Evolutionary conservation across 2,888 invertebrate genomes (phyloP), one percentile per base, ranked within the genome.

Genomic region (Euproctis similis): DNA sequence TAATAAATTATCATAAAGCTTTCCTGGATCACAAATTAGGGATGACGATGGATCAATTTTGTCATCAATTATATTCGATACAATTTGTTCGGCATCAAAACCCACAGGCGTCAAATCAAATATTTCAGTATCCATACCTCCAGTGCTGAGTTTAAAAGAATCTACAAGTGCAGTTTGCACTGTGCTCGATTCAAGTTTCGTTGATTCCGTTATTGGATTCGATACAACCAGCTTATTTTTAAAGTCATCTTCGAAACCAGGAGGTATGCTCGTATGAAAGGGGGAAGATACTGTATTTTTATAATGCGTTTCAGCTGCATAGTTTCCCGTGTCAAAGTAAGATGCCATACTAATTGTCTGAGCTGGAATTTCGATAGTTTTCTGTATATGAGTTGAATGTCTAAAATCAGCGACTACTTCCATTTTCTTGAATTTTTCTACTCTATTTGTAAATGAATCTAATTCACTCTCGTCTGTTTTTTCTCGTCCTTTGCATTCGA

Each of bases 301-400:
- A 21, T 70, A 80, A 41, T 82, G 73, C 16, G 70, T 66, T 26
- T 82, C 84, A 7, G 60, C 82, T 1, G 84, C 82, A 39, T 74
- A 82, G 31, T 84, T 82, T 1, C 84, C 82, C 0, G 82, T 84
- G 30, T 84, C 82, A 16, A 82, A 82, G 41, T 82, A 84, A 1
- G 84, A 84, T 3, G 77, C 70, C 45, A 81, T 72, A 4, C 65
- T 60, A 9, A 71, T 53, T 0, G 67, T 59, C 9, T 71, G 69
- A 30, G 59, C 68, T 2, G 45, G 48, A 1, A 53, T 35, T 8
- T 55, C 52, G 2, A 53, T 48, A 4, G 57, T 22, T 11, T 51
- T 29, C 5, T 22, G 16, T 5, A 31, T 9, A 6, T 9, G 13
- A 12, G 16, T 33, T 13, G 8, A 26, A 2, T 56, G 55, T 2